A percentile compares a stretch with the other conserved stretches of the same genome.
Conservation (phyloP, 2,797 vertebrate genomes). For the Psittacula echo region DNA sequence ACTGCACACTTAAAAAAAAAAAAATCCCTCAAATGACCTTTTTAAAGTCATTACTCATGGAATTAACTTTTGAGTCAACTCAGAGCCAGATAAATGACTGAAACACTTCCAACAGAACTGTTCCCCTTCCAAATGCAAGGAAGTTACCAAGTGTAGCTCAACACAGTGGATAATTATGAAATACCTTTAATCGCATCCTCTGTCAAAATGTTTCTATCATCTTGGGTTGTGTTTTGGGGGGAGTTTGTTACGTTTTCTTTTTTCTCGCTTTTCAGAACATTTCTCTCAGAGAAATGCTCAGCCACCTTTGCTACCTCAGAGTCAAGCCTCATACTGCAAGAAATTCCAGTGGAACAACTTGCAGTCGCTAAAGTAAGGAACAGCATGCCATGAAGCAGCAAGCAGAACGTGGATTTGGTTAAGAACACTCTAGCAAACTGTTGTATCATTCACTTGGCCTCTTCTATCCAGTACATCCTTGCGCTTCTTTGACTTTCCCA, state of each 20-base stretch:
- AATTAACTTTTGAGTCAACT: neutral
- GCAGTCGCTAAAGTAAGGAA: neutral
- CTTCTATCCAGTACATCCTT: neutral
- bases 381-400: neutral
- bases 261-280: neutral
- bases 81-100: neutral
- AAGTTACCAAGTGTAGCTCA: neutral
- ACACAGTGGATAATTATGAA: neutral
- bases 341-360: slow-evolving; percentile 30
- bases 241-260: neutral
- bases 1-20: too few relatives aligned
- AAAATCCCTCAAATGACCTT: neutral
- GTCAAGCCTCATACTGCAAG: neutral
- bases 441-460: neutral
- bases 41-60: neutral
- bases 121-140: neutral
- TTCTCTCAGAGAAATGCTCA: neutral
- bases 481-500: neutral
- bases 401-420: neutral
- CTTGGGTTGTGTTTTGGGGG: neutral
- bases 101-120: neutral
- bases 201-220: neutral
- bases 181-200: neutral
- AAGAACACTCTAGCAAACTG: neutral
- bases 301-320: accelerated